Base-by-base conservation (phyloP, 2,888 invertebrate species). In the Pasiphila rectangulata region DNA sequence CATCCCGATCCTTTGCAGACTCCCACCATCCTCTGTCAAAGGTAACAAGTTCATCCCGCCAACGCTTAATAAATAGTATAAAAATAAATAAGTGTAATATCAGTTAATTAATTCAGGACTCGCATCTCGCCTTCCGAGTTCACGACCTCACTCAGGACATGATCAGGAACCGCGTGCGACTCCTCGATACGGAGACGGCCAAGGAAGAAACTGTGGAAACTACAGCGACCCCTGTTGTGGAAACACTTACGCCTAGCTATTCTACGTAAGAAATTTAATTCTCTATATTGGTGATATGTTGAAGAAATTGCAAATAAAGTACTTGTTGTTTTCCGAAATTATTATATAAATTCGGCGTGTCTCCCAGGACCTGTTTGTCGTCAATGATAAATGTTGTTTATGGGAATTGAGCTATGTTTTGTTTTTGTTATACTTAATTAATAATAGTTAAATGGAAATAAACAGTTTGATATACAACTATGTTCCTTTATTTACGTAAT, bases 101-200 rank as follows among this genome's bases (percentile, higher is more conserved):
- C n/a, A n/a, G n/a, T n/a, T n/a, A n/a, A n/a, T n/a, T n/a, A n/a
- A n/a, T n/a, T n/a, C n/a, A 62, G 20, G 78, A 86, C 55, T 66
- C 73, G 1, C 75, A 80, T n/a, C 60, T 87, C 17, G 71, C 86
- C 0, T 83, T 79, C 56, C 67, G 76, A 44, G 54, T 87, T 6
- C 60, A 74, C 16, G 83, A 86, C 30, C 57, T 86, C 10, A 69
- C 75, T 0, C 56, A 59, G 20, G 70, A 75, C 4, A 45, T 83
- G 12, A 48, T 87, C 10, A 59, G 60, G 1, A 69, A 72, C 1
- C 69, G 77, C 2, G 48, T 55, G 0, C 36, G 46, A 1, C 12
- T 12, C 3, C 20, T 46, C 34, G 32, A 32, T 5, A 16, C 17
- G 10, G 17, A 32, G 32, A 42, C 51, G 2, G 39, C 42, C 5